Evolutionary conservation across 1,140 invertebrate species (phyloP), one percentile per base, ranked within the genome.

Genomic region (Archivesica marissinica): DNA sequence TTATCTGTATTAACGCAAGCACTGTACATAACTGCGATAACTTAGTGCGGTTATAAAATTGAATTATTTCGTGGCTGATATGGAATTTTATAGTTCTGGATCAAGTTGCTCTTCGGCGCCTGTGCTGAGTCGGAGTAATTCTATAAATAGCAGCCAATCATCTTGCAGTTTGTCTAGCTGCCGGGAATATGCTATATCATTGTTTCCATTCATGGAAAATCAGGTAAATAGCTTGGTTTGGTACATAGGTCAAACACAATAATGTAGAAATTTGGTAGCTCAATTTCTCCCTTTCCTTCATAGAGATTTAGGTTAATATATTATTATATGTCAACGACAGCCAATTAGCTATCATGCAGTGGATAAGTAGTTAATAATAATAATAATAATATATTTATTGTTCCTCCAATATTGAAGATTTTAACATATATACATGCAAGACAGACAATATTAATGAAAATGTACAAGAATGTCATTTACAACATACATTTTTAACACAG

Each of bases 81-180:
- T 72, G 68, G 68, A 72, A 9, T 72, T 13, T 72, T 72, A 50
- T 23, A 47, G 25, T 47, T 47, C 68, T 9, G 68, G 20, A 9
- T 72, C 68, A 35, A 64, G 59, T 30, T 7, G 41, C 25, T 47
- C 25, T 0, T 25, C 39, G 0, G 68, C 50, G 41, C 68, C 68
- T 6, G 7, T 72, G 33, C 44, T 39, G 77, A 79, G 77, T 66
- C 56, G 77, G 38, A 79, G 77, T 79, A 79, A 79, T 28, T 79
- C 77, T 17, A 15, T 79, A 66, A 28, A 79, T 68, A 79, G 77
- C 38, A 44, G 35, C 23, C 0, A 17, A 17, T 68, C 61, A 11
- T 59, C 28, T 20, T 64, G 30, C 15, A 78, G 76, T 39, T 7
- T 15, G 33, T 78, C 76, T 30, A 38, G 52, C 28, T 33, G 56